Base-by-base conservation (phyloP, 1,140 invertebrate species). In the Phortica variegata region DNA sequence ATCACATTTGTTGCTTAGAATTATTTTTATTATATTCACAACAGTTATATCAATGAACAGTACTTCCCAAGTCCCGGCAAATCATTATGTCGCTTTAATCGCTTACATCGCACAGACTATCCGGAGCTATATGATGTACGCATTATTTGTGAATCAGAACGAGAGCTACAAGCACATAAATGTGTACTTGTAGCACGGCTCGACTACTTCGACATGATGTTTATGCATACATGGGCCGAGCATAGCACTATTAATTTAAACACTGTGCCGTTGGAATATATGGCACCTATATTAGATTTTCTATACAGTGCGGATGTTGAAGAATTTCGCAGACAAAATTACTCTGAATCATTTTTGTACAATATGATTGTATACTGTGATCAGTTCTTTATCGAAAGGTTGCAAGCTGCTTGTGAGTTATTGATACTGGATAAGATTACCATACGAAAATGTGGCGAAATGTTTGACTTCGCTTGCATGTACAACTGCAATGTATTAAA, bases 141-240 rank as follows among this genome's bases (percentile, higher is more conserved):
- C 3, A 76, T 87, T 3, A 55, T 76, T 17, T 80, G 79, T 50
- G 79, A 79, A 31, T 81, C 85, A 56, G 78, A 77, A 6, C 63
- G 72, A 9, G 56, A 76, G n/a, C 61, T 87, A 16, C 61, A 73
- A 34, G 87, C 84, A 26, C 87, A 90, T 65, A 87, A 86, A 53
- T 89, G 87, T 73, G 76, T 90, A 36, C 65, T 89, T 18, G 79
- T 82, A 0, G 82, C 85, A 5, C 72, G 86, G 49, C 66, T 85
- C 8, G 86, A 89, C 44, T 89, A 89, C 72, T 90, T 89, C 70
- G 78, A 81, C 42, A 83, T 82, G 66, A 86, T 89, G 84, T 80
- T 88, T 45, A 78, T 79, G 31, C 77, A 79, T 47, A 78, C 81
- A 20, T 89, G 87, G 87, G 77, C 81, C 20, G 83, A 84, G 65